Base-by-base conservation (phyloP, 2,888 invertebrate genomes). In the Antheraea yamamai region DNA sequence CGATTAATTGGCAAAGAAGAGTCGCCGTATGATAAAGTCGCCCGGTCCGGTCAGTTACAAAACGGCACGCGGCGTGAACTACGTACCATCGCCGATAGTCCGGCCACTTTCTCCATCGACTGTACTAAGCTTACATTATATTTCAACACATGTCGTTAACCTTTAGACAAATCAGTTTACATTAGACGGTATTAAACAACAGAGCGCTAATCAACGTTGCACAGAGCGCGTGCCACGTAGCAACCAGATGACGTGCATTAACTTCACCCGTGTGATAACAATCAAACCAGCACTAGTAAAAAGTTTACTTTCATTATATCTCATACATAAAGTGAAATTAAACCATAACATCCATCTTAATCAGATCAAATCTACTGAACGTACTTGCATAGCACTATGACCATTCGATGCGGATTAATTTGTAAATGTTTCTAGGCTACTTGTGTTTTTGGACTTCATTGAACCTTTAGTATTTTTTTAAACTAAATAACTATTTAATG, bases 121-220 rank as follows among this genome's bases (percentile, higher is more conserved):
- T 75, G 81, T 82, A 82, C 30, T 73, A 76, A 81, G 81, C 83
- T 83, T 84, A 81, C 76, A 78, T 74, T 82, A 82, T 76, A 79
- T 86, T 81, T 82, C 83, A 85, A 84, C 82, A 82, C 82, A 81
- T 82, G 86, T 85, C 87, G 83, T 84, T 87, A 84, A 86, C 86
- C 85, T 84, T 81, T 83, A 83, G 82, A 86, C 84, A 85, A 85
- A 85, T 83, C 81, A 81, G 87, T 84, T 84, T 85, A 83, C 82
- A 84, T 84, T 85, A 83, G 79, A 81, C 79, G 77, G 81, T 81
- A 80, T 82, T 82, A 84, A 82, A 83, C 80, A 82, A 80, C 81
- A 64, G 75, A 80, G 82, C 82, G 84, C 82, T 85, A 83, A 83
- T 83, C 83, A 85, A 83, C 81, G 79, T 75, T 83, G 78, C 76